These are phyloP conservation scores for Xylocopa sonorina DNA, from an alignment of 1,140 invertebrate genomes.

Conservation along the genomic window DNA sequence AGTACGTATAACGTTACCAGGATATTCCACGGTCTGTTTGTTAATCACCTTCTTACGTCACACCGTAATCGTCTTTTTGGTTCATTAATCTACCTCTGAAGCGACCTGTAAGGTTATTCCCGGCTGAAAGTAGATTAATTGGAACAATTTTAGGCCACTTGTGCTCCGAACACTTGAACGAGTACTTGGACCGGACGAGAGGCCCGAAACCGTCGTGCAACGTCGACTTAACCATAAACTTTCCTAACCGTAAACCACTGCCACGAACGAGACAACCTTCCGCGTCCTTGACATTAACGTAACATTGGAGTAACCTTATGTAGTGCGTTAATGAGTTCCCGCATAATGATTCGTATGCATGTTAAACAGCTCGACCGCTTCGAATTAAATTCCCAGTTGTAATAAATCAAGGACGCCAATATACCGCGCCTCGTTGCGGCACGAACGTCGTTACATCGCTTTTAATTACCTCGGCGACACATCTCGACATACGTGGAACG, in stretches of 20 bases:
- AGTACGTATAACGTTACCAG: too few species aligned
- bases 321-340: conserved; percentile 19
- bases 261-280: conserved; percentile 13
- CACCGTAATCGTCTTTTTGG: not conserved
- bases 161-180: conserved; percentile 17
- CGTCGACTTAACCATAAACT: conserved; percentile 27
- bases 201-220: conserved; percentile 1
- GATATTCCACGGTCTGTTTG: too few species aligned
- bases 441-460: too few species aligned
- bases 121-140: conserved; percentile 23
- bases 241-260: not conserved
- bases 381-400: not conserved
- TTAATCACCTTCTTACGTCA: too few species aligned
- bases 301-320: conserved; percentile 24
- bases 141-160: conserved; percentile 39
- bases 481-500: too few species aligned
- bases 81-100: too few species aligned
- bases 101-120: not conserved
- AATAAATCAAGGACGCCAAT: too few species aligned
- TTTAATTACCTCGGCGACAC: too few species aligned
- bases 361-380: conserved; percentile 16
- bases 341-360: conserved; percentile 43
- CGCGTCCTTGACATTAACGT: conserved; percentile 60
- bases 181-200: conserved; percentile 11
- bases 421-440: too few species aligned